phyloP scores from a whole-genome alignment of 2,113 vertebrate genomes.

The Bujurquina vittata region DNA sequence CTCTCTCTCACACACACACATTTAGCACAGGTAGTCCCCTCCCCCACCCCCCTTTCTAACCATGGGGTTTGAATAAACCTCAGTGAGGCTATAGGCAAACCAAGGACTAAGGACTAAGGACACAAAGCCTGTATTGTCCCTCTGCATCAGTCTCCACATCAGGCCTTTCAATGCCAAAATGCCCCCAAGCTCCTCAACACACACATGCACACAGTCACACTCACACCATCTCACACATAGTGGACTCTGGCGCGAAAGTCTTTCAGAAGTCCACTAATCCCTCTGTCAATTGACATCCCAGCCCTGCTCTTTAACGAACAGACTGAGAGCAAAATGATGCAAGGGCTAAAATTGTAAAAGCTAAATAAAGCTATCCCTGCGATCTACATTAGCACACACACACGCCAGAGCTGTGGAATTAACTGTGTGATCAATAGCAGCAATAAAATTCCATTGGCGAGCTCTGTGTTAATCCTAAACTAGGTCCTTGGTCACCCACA shows the following conservation, averaged over 20 bases:
- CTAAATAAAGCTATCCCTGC: not conserved
- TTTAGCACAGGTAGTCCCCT: conserved; percentile 69
- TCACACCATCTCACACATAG: conserved; percentile 27
- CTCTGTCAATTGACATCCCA: conserved; percentile 46
- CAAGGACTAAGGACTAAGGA: conserved; percentile 59
- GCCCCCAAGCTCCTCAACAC: conserved; percentile 39
- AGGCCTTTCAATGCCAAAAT: conserved; percentile 73
- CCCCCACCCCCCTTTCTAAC: conserved; percentile 33
- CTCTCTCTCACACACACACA: not conserved
- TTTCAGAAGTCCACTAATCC: conserved; percentile 72
- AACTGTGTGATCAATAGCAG: conserved; percentile 1
- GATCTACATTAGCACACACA: not conserved
- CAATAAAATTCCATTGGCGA: conserved; percentile 26
- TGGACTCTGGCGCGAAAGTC: conserved; percentile 61
- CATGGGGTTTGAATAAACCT: conserved; percentile 57
- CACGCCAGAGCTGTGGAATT: not conserved
- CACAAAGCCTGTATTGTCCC: conserved; percentile 79
- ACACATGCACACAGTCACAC: conserved; percentile 22
- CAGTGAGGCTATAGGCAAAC: conserved; percentile 51
- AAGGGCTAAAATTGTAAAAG: not conserved
- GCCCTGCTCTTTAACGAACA: conserved; percentile 37
- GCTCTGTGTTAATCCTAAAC: conserved; percentile 32
- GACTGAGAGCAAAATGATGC: conserved; percentile 25
- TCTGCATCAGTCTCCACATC: conserved; percentile 76
- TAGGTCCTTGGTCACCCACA: not conserved